phyloP scores from a whole-genome alignment of 1,140 invertebrate species.

The Lamellibrachia luymesi region DNA sequence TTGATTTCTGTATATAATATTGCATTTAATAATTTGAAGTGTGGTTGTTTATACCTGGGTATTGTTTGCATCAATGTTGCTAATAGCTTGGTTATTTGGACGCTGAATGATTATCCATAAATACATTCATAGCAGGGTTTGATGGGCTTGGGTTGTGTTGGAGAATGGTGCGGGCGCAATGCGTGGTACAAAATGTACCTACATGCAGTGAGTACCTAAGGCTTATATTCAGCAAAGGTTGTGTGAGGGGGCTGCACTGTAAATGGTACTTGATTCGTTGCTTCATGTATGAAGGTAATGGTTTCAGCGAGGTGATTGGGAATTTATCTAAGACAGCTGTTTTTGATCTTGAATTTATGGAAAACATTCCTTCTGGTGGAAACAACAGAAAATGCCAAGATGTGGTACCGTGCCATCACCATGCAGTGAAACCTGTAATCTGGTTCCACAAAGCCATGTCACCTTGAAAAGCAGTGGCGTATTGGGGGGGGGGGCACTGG shows the following conservation, averaged over 20 bases:
- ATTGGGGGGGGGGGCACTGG: too few species aligned
- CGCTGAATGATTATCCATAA: background rate
- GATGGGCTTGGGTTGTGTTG: background rate
- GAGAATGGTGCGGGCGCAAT: background rate
- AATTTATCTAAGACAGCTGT: background rate
- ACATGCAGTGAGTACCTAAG: background rate
- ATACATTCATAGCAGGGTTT: background rate
- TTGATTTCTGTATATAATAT: constrained; percentile 1
- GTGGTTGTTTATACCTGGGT: background rate
- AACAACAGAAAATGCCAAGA: background rate
- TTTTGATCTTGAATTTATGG: background rate
- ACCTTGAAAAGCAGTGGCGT: background rate
- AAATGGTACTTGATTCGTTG: background rate
- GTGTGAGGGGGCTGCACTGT: background rate
- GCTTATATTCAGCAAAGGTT: background rate
- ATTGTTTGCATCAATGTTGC: background rate
- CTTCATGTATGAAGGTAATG: background rate
- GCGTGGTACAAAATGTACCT: too few species aligned
- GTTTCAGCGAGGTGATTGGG: background rate
- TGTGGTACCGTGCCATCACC: too few species aligned
- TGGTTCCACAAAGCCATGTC: background rate
- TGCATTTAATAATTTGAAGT: background rate
- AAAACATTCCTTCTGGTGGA: background rate
- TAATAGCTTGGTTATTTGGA: background rate
- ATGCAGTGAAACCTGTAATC: background rate